Evolutionary conservation across 2,888 invertebrate genomes (phyloP).

Genomic region (Tortricodes alternella): DNA sequence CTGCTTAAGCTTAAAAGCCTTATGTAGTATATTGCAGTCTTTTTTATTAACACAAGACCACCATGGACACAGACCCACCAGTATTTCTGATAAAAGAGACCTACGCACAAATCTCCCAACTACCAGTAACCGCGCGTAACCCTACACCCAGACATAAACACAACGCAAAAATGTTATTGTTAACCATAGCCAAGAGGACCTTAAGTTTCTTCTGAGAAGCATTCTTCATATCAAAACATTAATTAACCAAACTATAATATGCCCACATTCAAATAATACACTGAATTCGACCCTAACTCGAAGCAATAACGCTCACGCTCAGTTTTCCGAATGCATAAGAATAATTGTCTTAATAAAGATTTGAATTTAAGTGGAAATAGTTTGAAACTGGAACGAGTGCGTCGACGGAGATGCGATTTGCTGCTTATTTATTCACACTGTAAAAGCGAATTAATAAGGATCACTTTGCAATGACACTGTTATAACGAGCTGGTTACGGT

Average conservation of each 20-base stretch:
- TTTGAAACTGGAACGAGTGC: slow-evolving; percentile 67
- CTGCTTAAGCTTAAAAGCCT: too few relatives aligned
- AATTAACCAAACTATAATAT: slow-evolving; percentile 35
- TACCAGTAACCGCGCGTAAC: slow-evolving; percentile 56
- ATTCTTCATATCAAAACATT: slow-evolving; percentile 58
- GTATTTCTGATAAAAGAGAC: slow-evolving; percentile 49
- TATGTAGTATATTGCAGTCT: too few relatives aligned
- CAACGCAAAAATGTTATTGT: slow-evolving; percentile 68
- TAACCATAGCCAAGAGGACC: slow-evolving; percentile 55
- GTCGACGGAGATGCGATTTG: slow-evolving; percentile 44
- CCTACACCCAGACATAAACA: slow-evolving; percentile 62
- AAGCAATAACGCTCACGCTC: background rate
- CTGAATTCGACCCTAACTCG: slow-evolving; percentile 16
- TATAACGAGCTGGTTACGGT: background rate
- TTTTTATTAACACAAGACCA: slow-evolving; percentile 41
- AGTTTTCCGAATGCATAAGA: slow-evolving; percentile 22
- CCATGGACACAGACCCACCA: slow-evolving; percentile 49
- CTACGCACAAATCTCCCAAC: slow-evolving; percentile 74
- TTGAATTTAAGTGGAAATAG: slow-evolving; percentile 62
- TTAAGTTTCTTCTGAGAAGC: slow-evolving; percentile 63
- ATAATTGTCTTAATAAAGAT: slow-evolving; percentile 55
- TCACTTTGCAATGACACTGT: background rate
- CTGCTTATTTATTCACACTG: slow-evolving; percentile 8
- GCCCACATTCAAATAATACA: slow-evolving; percentile 18
- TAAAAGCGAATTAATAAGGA: slow-evolving; percentile 1